phyloP scores from a whole-genome alignment of 1,140 invertebrate genomes.

The Drosophila aff. region DNA sequence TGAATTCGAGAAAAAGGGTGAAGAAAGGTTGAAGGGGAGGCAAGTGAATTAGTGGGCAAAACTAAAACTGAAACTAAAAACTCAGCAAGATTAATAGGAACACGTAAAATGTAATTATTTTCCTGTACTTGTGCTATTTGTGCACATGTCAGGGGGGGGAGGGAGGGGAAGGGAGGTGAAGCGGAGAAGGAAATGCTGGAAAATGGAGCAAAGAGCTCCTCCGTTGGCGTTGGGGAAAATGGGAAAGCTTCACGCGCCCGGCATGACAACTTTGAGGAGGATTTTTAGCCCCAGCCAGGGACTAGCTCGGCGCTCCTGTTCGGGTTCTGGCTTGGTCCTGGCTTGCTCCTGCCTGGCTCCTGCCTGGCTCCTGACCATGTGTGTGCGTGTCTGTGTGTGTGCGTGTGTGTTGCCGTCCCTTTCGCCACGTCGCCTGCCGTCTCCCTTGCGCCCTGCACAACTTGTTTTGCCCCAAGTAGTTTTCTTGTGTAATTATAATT shows the following conservation, averaged over 20 bases:
- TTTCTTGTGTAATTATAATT: constrained; percentile 84
- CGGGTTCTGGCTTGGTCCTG: constrained; percentile 22
- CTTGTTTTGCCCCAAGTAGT: constrained; percentile 81
- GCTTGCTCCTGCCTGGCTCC: neutral
- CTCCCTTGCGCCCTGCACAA: constrained; percentile 29
- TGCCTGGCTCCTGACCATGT: constrained; percentile 14
- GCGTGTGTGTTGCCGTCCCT: constrained; percentile 7
- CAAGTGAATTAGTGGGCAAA: constrained; percentile 80
- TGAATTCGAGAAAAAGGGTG: constrained; percentile 61
- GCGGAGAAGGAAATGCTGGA: constrained; percentile 5
- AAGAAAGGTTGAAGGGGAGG: constrained; percentile 9
- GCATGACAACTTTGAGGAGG: constrained; percentile 77
- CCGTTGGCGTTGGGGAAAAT: neutral
- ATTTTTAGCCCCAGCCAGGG: constrained; percentile 64
- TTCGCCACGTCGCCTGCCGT: neutral
- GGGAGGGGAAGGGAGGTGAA: too few relatives aligned
- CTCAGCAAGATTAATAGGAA: constrained; percentile 82
- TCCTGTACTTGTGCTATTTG: constrained; percentile 82
- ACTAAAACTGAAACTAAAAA: constrained; percentile 81
- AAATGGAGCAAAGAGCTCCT: constrained; percentile 7
- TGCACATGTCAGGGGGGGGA: constrained; percentile 37
- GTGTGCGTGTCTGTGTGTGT: constrained; percentile 36
- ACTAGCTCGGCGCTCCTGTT: constrained; percentile 19
- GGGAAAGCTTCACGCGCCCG: constrained; percentile 51
- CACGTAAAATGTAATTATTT: constrained; percentile 84